phyloP scores from a whole-genome alignment of 2,888 invertebrate species.

The Cistogaster globosa region DNA sequence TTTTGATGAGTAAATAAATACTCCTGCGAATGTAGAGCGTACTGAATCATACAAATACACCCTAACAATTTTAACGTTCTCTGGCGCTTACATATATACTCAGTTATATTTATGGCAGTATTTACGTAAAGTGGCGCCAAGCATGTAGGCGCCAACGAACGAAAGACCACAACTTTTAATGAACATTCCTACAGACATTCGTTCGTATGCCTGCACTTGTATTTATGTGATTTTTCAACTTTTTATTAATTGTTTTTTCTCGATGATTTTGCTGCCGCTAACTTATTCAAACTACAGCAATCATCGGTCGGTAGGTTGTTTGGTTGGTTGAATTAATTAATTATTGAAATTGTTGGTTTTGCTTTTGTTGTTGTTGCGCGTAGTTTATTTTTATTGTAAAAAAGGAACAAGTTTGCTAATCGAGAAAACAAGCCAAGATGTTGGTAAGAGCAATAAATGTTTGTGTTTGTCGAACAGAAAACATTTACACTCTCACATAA shows the following conservation, averaged over 20 bases:
- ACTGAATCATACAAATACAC: too few species aligned
- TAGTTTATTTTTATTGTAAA: constrained; percentile 67
- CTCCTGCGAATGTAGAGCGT: too few species aligned
- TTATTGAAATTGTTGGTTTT: constrained; percentile 23
- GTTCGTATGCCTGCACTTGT: constrained; percentile 10
- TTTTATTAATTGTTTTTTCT: constrained; percentile 33
- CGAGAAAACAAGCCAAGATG: too few species aligned
- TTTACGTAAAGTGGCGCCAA: constrained; percentile 72
- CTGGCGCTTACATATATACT: constrained; percentile 49
- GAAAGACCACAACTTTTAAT: constrained; percentile 58
- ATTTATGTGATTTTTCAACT: constrained; percentile 1
- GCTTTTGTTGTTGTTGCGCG: constrained; percentile 27
- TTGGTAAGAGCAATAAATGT: too few species aligned
- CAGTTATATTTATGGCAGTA: constrained; percentile 62
- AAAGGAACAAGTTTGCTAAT: constrained; percentile 1
- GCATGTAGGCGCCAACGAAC: constrained; percentile 72
- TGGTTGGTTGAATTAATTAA: not conserved
- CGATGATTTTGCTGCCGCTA: constrained; percentile 18
- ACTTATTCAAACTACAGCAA: constrained; percentile 22
- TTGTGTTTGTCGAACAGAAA: too few species aligned
- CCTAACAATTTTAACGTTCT: constrained; percentile 9
- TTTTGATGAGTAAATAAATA: too few species aligned
- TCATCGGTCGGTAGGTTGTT: constrained; percentile 20
- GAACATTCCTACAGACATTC: constrained; percentile 18
- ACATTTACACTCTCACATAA: too few species aligned